Base-by-base conservation (phyloP, 2,113 vertebrate species). In the Gambusia holbrooki region DNA sequence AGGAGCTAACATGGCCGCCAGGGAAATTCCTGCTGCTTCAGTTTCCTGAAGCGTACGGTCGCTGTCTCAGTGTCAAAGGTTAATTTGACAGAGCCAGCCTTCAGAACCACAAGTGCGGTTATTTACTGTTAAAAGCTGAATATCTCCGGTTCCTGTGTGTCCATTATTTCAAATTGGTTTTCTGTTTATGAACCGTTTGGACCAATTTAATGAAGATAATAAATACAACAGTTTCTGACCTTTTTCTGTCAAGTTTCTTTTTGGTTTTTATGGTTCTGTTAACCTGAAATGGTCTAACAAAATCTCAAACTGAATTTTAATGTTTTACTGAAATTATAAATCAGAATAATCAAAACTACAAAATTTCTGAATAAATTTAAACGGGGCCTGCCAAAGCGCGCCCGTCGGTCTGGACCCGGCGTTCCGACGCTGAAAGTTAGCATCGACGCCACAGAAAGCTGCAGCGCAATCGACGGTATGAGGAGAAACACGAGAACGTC, bases 181-280 rank as follows among this genome's bases (percentile, higher is more conserved):
- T 22, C 27, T n/a, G 87, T 75, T 75, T 73, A 74, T 77, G 42
- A 81, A 60, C 64, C 77, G 32, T 83, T 79, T 85, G 89, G 83
- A 89, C 87, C 82, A 83, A 85, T 84, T 79, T 76, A 62, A 71
- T 83, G 64, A 64, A 80, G 74, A 85, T 30, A 90, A 89, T 88
- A 91, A 93, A 91, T 33, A 66, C 37, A 84, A 68, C 33, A 58
- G 66, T 66, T 83, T 45, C 64, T 77, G 69, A 69, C 17, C 1
- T 10, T 42, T 58, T 11, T 33, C 35, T 54, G n/a, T 70, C 10
- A 9, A 27, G 6, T 40, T 73, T 69, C 22, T 78, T 37, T 54
- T 54, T 54, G 48, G 22, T n/a, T 58, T n/a, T 58, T n/a, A 7
- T 9, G 25, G 51, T 58, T n/a, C 25, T n/a, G 51, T 17, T 45